phyloP scores from a whole-genome alignment of 1,140 invertebrate genomes.

The Pantala flavescens region DNA sequence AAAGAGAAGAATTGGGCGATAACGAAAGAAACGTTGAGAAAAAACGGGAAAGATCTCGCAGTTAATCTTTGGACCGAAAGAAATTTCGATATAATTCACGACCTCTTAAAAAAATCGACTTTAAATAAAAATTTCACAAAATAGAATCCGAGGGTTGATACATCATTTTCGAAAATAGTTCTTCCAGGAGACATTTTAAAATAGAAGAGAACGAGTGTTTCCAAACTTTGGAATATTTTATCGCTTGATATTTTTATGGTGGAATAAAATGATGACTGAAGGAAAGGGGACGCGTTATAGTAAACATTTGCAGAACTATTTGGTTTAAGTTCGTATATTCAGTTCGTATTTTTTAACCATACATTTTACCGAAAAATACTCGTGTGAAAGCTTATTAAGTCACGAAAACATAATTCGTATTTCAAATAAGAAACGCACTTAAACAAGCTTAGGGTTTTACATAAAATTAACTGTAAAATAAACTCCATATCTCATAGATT shows the following conservation, averaged over 20 bases:
- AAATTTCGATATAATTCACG: neutral
- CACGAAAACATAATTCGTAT: too few relatives aligned
- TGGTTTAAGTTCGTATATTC: too few relatives aligned
- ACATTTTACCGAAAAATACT: too few relatives aligned
- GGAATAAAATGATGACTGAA: neutral
- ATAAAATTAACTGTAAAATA: too few relatives aligned
- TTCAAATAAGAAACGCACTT: too few relatives aligned
- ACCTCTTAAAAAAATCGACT: neutral
- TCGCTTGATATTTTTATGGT: too few relatives aligned
- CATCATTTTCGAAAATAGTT: conserved; percentile 19
- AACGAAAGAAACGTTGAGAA: neutral
- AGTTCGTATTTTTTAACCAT: too few relatives aligned
- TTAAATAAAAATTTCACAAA: neutral
- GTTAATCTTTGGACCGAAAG: neutral
- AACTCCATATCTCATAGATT: too few relatives aligned
- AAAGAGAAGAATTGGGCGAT: conserved; percentile 1
- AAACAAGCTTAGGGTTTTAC: too few relatives aligned
- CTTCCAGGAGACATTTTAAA: neutral
- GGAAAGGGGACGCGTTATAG: neutral
- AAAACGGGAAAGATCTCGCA: neutral
- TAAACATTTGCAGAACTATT: neutral
- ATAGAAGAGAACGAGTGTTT: too few relatives aligned
- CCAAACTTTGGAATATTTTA: too few relatives aligned
- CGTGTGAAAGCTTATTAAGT: too few relatives aligned
- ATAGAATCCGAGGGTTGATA: conserved; percentile 19